A percentile compares a stretch with the other conserved stretches of the same genome.
phyloP scores from a whole-genome alignment of 2,888 invertebrate genomes.

The Volucella zonaria region DNA sequence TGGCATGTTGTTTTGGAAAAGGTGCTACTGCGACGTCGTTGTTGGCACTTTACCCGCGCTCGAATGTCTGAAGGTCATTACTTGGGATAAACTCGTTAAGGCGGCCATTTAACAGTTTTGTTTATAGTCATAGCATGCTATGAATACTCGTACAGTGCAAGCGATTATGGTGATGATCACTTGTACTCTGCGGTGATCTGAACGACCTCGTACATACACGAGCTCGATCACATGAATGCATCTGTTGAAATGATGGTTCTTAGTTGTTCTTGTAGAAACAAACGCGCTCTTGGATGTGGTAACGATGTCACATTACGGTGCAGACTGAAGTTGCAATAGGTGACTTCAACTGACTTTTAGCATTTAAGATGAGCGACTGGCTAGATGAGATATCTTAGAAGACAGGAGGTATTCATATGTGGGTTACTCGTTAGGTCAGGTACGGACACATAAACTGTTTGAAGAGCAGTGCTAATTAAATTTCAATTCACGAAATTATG shows the following conservation, averaged over 20 bases:
- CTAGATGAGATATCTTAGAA: not conserved
- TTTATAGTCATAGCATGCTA: conserved; percentile 12
- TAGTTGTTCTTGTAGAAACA: not conserved
- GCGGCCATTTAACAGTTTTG: conserved; percentile 52
- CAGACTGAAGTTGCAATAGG: not conserved
- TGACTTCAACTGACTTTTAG: not conserved
- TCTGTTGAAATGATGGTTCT: conserved; percentile 36
- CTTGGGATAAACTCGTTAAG: conserved; percentile 54
- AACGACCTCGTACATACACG: conserved; percentile 26
- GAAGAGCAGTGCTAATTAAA: too few species aligned
- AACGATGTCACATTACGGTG: conserved; percentile 15
- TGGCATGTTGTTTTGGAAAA: conserved; percentile 47
- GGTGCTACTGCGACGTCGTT: conserved; percentile 36
- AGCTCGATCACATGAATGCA: conserved; percentile 10
- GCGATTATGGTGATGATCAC: conserved; percentile 18
- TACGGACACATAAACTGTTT: not conserved
- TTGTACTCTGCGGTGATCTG: conserved; percentile 34
- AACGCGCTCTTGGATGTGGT: conserved; percentile 15
- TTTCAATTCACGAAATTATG: too few species aligned
- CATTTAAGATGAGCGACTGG: not conserved
- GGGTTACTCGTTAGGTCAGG: not conserved
- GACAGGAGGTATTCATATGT: not conserved
- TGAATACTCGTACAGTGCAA: not conserved
- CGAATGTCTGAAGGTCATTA: conserved; percentile 66
- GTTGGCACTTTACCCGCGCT: conserved; percentile 24